These are phyloP conservation scores for Morbakka virulenta DNA, from an alignment of 30 jellyfish, hydroid and myxozoan genomes.

Conservation along the genomic window DNA sequence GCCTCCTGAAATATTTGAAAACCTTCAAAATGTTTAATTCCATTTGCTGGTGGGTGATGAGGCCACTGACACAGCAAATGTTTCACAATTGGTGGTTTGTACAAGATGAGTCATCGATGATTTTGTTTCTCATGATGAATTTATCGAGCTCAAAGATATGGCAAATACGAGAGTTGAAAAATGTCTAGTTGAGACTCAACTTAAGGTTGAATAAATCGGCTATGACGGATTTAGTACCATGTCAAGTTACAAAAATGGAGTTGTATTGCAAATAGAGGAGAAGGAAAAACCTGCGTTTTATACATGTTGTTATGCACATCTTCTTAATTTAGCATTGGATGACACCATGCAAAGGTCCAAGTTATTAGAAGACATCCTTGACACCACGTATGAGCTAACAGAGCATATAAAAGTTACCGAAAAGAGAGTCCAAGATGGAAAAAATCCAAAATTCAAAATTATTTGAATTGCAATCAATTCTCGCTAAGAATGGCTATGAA, in stretches of 20 bases:
- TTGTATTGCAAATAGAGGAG: neutral
- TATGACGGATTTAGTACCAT: too few relatives aligned
- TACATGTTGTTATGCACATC: too few relatives aligned
- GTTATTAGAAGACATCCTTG: neutral
- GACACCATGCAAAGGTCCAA: too few relatives aligned
- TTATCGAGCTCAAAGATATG: neutral
- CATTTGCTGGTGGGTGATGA: too few relatives aligned
- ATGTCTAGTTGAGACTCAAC: too few relatives aligned
- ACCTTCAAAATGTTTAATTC: too few relatives aligned
- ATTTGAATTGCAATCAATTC: neutral
- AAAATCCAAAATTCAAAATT: neutral
- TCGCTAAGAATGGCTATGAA: neutral
- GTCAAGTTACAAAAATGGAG: neutral
- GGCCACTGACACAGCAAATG: too few relatives aligned
- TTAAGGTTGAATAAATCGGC: neutral
- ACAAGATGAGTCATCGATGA: neutral
- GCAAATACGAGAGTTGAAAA: neutral
- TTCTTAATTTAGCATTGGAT: too few relatives aligned
- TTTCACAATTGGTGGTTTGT: too few relatives aligned
- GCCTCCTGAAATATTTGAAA: too few relatives aligned
- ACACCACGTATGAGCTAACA: neutral
- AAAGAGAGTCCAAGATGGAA: too few relatives aligned
- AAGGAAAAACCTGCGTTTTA: too few relatives aligned
- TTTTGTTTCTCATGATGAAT: neutral
- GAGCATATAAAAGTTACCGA: neutral